phyloP scores from a whole-genome alignment of 2,888 invertebrate species.

The Limnephilus lunatus region DNA sequence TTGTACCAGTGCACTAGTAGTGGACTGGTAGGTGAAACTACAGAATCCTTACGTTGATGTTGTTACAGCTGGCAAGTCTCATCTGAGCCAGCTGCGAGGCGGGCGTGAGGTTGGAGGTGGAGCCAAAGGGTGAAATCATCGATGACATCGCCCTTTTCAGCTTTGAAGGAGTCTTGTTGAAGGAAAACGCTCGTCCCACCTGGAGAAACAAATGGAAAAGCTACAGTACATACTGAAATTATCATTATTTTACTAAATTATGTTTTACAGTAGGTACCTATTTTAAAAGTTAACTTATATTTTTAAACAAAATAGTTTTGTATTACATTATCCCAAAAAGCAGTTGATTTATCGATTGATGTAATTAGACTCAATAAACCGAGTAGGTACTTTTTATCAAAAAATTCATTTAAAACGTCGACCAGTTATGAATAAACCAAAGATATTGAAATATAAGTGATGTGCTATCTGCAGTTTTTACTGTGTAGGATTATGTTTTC shows the following conservation, averaged over 20 bases:
- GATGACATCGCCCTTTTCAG: slow-evolving; percentile 95
- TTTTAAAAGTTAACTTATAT: too few species aligned
- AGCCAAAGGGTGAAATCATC: slow-evolving; percentile 94
- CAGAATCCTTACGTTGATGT: slow-evolving; percentile 84
- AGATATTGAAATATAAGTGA: too few species aligned
- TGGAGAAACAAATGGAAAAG: slow-evolving; percentile 67
- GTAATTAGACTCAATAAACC: too few species aligned
- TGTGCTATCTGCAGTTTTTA: too few species aligned
- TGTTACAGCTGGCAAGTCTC: slow-evolving; percentile 90
- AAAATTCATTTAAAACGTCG: too few species aligned
- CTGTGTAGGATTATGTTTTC: too few species aligned
- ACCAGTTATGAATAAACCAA: too few species aligned
- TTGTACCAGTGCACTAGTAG: neutral
- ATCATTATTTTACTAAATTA: neutral
- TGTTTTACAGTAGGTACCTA: too few species aligned
- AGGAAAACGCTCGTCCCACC: slow-evolving; percentile 96
- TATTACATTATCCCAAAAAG: too few species aligned
- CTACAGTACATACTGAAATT: neutral
- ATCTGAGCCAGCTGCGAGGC: slow-evolving; percentile 91
- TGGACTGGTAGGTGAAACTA: neutral
- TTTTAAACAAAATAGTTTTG: too few species aligned
- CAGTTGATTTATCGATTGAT: too few species aligned
- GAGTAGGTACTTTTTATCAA: too few species aligned
- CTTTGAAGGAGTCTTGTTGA: slow-evolving; percentile 96
- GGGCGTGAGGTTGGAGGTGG: slow-evolving; percentile 89